Evolutionary conservation across 2,113 vertebrate species (phyloP).

Genomic region (Dryoscopus gambensis): DNA sequence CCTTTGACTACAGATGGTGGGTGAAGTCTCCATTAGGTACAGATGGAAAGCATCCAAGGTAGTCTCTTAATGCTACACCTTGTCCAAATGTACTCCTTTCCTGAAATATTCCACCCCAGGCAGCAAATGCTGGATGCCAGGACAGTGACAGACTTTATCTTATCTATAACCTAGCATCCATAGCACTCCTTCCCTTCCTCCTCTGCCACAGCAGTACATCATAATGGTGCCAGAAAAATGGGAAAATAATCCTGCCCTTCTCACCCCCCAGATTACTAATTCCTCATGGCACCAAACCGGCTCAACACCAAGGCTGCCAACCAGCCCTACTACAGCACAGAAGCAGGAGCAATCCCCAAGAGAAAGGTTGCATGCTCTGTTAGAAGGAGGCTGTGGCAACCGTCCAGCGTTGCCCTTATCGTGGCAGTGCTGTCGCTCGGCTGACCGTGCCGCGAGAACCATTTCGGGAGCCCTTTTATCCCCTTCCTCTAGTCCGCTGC

Average conservation of each 20-base stretch:
- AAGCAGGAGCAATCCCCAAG: constrained; percentile 36
- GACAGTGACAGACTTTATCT: constrained; percentile 73
- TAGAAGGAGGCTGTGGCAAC: constrained; percentile 57
- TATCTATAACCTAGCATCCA: constrained; percentile 72
- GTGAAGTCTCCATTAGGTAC: constrained; percentile 69
- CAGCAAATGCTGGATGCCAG: constrained; percentile 70
- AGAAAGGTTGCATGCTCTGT: constrained; percentile 8
- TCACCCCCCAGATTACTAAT: constrained; percentile 43
- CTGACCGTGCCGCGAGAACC: constrained; percentile 53
- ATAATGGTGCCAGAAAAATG: constrained; percentile 63
- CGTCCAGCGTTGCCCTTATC: constrained; percentile 60
- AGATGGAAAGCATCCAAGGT: constrained; percentile 80
- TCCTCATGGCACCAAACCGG: constrained; percentile 40
- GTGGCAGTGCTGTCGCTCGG: constrained; percentile 35
- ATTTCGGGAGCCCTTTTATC: constrained; percentile 76
- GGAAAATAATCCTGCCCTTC: constrained; percentile 67
- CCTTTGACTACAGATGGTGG: constrained; percentile 10
- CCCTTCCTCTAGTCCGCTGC: constrained; percentile 62
- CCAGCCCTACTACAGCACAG: constrained; percentile 21
- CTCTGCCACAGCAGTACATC: constrained; percentile 59
- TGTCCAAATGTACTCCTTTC: constrained; percentile 83
- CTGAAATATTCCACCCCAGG: constrained; percentile 81
- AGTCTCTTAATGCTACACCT: constrained; percentile 83
- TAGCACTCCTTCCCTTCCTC: constrained; percentile 65
- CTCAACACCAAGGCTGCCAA: constrained; percentile 7